These are phyloP conservation scores for Spongia lamella DNA, from an alignment of 37 sponge, comb jelly and placozoan species.

Conservation along the genomic window DNA sequence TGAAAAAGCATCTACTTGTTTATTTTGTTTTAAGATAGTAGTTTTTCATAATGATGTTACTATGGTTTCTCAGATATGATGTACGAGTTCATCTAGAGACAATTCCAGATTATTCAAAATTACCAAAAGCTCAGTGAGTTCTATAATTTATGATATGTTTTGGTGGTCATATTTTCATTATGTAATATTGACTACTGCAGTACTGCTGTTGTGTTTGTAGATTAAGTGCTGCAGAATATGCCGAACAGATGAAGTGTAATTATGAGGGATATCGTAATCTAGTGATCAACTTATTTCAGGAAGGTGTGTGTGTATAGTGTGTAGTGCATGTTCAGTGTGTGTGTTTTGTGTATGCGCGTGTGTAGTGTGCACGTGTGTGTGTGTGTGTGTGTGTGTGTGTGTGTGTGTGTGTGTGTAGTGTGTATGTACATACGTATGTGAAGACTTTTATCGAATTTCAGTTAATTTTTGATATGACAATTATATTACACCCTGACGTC, in stretches of 20 bases:
- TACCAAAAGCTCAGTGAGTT: constrained; percentile 44
- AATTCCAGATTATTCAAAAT: constrained; percentile 66
- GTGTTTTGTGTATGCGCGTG: neutral
- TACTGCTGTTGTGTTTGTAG: neutral
- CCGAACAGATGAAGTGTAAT: constrained; percentile 63
- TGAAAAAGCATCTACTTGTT: too few relatives aligned
- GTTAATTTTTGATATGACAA: too few relatives aligned
- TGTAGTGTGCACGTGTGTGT: too few relatives aligned
- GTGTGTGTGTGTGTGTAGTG: neutral
- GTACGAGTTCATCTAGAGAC: constrained; percentile 82
- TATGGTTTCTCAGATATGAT: constrained; percentile 70
- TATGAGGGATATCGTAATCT: constrained; percentile 88
- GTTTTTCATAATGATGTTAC: constrained; percentile 5
- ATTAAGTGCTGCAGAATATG: constrained; percentile 32
- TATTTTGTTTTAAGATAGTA: too few relatives aligned
- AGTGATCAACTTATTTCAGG: constrained; percentile 66
- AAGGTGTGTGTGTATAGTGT: constrained; percentile 5
- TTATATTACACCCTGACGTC: too few relatives aligned
- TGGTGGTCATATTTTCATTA: neutral
- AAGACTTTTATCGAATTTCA: too few relatives aligned
- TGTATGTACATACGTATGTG: too few relatives aligned
- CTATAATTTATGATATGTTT: neutral
- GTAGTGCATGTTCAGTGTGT: constrained; percentile 1
- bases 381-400: constrained; percentile 7
- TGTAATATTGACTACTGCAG: neutral